Evolutionary conservation across 1,140 invertebrate species (phyloP), one percentile per base, ranked within the genome.

Genomic region (Rhopalosiphum padi): DNA sequence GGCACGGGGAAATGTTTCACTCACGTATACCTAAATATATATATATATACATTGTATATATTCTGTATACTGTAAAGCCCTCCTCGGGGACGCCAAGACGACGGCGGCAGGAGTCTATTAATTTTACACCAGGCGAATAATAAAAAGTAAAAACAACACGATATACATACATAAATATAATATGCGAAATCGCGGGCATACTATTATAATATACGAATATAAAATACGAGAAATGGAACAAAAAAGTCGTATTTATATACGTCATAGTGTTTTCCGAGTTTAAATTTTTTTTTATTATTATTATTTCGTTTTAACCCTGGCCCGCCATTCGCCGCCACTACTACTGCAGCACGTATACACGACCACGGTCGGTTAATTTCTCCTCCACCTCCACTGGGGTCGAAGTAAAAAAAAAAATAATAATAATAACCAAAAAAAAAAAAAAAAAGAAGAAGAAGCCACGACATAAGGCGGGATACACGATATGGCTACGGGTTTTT

Each of bases 291-390:
- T 23, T 87, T 77, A 89, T 89, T 89, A 51, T 41, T 60, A 90
- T 90, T 35, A 35, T 91, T 93, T 48, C 22, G 22, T 46, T 83
- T 51, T 51, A 77, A 93, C 91, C 48, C 77, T 77, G 5, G 4
- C 41, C 41, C 41, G 1, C 85, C 48, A 9, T 35, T 48, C 87
- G 7, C n/a, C 48, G 37, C 37, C 43, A 86, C 85, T 68, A 15
- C 60, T 43, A 15, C 30, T 43, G 43, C 48, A 37, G 68, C n/a
- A 77, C 90, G 48, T 23, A n/a, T 11, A 85, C 85, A 8, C 91
- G 82, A 41, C 37, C 91, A 93, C 82, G 91, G 91, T 93, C 91
- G 91, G 91, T 93, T 93, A 93, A 93, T 93, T 93, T 93, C 91
- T 85, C 35, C 82, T 53, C 25, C n/a, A 30, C 11, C 22, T 46